These are phyloP conservation scores for Manacus vitellinus DNA, from an alignment of 2,113 vertebrate genomes.

Conservation along the genomic window DNA sequence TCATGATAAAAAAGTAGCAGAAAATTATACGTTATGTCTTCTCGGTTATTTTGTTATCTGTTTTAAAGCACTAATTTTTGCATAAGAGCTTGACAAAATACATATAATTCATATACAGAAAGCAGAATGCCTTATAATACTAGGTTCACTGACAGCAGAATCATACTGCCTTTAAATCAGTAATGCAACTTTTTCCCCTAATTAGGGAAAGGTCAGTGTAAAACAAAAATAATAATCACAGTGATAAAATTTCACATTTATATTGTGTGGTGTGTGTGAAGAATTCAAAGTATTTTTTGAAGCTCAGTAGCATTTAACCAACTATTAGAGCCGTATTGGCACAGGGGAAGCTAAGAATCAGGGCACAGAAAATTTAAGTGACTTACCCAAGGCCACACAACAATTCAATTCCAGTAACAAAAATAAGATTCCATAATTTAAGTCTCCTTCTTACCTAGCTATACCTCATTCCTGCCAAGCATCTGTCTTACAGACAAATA, in stretches of 20 bases:
- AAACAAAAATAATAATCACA: neutral
- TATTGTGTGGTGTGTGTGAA: neutral
- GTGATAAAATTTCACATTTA: neutral
- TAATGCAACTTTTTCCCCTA: neutral
- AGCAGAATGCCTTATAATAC: neutral
- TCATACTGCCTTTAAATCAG: neutral
- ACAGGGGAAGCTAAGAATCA: neutral
- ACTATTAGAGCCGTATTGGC: neutral
- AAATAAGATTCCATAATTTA: neutral
- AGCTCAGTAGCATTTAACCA: neutral
- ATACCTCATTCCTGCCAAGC: neutral
- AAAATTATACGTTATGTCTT: neutral
- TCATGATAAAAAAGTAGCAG: neutral
- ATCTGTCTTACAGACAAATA: conserved; percentile 22
- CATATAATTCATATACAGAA: neutral
- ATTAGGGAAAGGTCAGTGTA: neutral
- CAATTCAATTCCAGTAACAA: neutral
- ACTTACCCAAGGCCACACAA: neutral
- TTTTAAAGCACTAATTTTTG: neutral
- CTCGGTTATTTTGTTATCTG: neutral
- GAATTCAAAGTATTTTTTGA: neutral
- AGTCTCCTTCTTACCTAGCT: neutral
- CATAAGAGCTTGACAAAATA: neutral
- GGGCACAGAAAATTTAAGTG: neutral
- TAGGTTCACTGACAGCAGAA: neutral